Percentiles rank a stretch among this genome's conserved stretches.
Evolutionary conservation across 2,888 invertebrate species (phyloP).

Genomic region (Agapostemon virescens): DNA sequence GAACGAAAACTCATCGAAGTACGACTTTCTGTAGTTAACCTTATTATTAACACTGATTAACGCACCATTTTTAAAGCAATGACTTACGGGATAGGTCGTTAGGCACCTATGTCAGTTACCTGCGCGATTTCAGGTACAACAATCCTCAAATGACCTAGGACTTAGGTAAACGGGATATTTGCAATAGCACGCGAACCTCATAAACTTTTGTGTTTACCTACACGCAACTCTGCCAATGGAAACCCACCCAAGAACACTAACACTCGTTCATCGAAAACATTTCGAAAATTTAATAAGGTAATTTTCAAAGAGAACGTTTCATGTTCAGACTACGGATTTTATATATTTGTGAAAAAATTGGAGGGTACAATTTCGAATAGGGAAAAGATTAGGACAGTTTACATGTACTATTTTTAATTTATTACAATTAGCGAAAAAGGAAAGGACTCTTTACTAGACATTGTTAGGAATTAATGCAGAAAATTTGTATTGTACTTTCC

Average conservation of each 20-base stretch:
- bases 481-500: background rate
- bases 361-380: no score
- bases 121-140: slow-evolving; percentile 3
- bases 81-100: no score
- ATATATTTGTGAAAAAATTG: no score
- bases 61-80: background rate
- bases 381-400: no score
- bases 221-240: background rate
- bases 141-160: background rate
- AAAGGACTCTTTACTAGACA: no score
- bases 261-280: background rate
- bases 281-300: background rate
- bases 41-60: background rate
- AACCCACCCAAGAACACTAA: background rate
- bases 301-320: no score
- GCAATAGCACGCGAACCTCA: background rate
- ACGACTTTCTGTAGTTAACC: background rate
- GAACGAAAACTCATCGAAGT: background rate
- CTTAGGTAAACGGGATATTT: background rate
- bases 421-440: no score
- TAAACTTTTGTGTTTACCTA: background rate
- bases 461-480: no score
- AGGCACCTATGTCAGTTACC: background rate
- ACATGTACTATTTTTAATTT: no score
- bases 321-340: no score